phyloP scores from a whole-genome alignment of 2,888 invertebrate genomes.

The Odontomyia ornata region DNA sequence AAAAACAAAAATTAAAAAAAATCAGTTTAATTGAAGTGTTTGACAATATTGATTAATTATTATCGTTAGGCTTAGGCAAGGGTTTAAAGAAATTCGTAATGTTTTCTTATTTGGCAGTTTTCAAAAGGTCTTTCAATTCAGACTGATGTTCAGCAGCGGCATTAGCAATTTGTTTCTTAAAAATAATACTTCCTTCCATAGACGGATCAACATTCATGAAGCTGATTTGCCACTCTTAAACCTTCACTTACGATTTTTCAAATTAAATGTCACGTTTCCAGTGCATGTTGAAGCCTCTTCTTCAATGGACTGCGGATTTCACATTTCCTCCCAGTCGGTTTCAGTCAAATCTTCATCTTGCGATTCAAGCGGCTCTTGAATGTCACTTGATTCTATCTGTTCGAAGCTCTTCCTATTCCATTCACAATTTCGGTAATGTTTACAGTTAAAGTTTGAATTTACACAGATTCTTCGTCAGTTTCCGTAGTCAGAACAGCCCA shows the following conservation, averaged over 20 bases:
- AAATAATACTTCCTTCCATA: neutral
- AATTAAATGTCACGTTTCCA: no score
- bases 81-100: no score
- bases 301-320: neutral
- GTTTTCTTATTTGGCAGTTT: neutral
- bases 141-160: neutral
- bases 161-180: neutral
- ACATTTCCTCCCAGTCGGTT: neutral
- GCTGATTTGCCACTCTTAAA: neutral
- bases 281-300: neutral
- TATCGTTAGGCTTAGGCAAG: no score
- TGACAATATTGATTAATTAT: neutral
- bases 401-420: neutral
- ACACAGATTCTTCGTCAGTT: neutral
- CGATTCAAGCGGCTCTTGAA: no score
- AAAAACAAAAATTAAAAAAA: neutral
- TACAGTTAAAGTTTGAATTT: no score
- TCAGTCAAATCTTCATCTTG: no score
- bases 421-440: neutral
- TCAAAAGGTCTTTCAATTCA: neutral
- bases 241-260: neutral
- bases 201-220: neutral
- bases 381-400: no score
- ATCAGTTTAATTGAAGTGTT: neutral
- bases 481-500: neutral